Evolutionary conservation across 2,888 invertebrate species (phyloP), one percentile per base, ranked within the genome.

Genomic region (Eupithecia abbreviata): DNA sequence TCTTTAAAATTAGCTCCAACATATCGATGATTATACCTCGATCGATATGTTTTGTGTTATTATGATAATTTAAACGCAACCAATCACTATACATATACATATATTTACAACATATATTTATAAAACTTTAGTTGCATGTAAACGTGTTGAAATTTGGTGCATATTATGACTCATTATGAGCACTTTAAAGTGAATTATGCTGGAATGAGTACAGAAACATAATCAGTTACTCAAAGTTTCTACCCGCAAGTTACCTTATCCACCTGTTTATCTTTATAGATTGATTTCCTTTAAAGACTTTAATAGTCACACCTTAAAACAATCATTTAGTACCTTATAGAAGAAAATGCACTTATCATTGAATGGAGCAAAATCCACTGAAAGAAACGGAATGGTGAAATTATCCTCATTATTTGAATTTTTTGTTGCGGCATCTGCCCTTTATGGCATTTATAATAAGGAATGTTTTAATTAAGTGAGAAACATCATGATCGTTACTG

Each of bases 391-490:
- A 88, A 88, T 85, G 88, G 83, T 84, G 87, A 83, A 89, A 89
- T 90, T 90, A 90, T 88, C 85, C 83, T 82, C 80, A 85, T 85
- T 85, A 87, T 82, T 86, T 87, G 83, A 81, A 84, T 91, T 92
- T 92, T 92, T 92, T 86, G 87, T 77, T 68, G 55, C 43, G 77
- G 82, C 93, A 92, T 91, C 91, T 92, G 92, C 90, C 87, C 84
- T 84, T 85, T 86, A 85, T 84, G 85, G 85, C 80, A 77, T 84
- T 84, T 84, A 81, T 81, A 80, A 77, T 71, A 84, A 83, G 88
- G 88, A 88, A 91, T 90, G 89, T 87, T 88, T 88, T 92, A 91
- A 92, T 92, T 92, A 90, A 91, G 91, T 91, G 90, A 90, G 91
- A 91, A 91, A 90, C 87, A 88, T 87, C 82, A 85, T 84, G 82